Base-by-base conservation (phyloP, 2,797 vertebrate species). In the Fratercula arctica region DNA sequence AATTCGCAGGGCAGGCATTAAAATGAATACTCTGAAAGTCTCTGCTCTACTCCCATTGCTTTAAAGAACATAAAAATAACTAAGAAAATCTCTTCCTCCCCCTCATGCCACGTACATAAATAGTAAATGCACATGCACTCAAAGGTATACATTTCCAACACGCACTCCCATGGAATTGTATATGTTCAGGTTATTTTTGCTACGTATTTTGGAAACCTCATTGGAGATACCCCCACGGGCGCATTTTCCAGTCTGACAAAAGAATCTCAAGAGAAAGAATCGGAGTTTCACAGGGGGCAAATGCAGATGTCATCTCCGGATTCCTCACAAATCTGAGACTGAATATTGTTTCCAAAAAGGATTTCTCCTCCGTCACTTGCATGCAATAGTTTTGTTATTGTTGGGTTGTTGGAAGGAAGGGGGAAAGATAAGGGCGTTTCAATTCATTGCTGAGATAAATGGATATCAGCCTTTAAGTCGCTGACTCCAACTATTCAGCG, bases 271-370 rank as follows among this genome's bases (percentile, higher is more conserved):
- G 70, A 56, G 61, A 67, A 87, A 75, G 72, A 85, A 73, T 76
- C 31, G 35, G 53, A 77, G 35, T 91, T 94, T 77, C 74, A 72
- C 24, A 78, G 33, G 61, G 46, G 39, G 37, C 10, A 79, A 60
- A 51, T 11, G 75, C 59, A 88, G n/a, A 53, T 75, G 82, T 21
- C 19, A 89, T 78, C 93, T 94, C 80, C 1, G 7, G 73, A 92
- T 92, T 91, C 90, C 88, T 90, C 88, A 89, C 57, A 79, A 96
- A 93, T 91, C 61, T 91, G 82, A 63, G 60, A 60, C 56, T 50
- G 77, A 89, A 88, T 72, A 75, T 87, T 91, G 80, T 81, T 95
- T 95, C 85, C 95, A 94, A 35, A 93, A 92, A 85, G 83, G 83
- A 94, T 84, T 91, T 94, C 74, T 93, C 50, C 39, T 91, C 85